These are phyloP conservation scores for Phytoseiulus persimilis DNA, from an alignment of 2,888 invertebrate genomes.

Conservation along the genomic window DNA sequence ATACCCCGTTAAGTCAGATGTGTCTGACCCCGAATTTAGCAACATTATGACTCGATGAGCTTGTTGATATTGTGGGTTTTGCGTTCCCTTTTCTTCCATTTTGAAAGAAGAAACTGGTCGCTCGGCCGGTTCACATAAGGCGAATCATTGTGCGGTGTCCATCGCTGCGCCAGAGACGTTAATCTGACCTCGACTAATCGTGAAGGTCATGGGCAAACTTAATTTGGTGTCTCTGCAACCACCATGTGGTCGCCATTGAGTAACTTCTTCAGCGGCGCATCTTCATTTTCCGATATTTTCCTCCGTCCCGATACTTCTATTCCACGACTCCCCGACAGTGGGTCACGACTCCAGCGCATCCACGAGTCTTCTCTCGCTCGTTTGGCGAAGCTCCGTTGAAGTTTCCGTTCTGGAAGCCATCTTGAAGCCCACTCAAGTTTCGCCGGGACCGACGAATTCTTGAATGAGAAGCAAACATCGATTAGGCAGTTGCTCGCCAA, in stretches of 20 bases:
- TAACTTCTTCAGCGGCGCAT: neutral
- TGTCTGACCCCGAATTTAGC: neutral
- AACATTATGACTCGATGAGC: neutral
- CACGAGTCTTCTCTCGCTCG: neutral
- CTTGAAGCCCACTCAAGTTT: no score
- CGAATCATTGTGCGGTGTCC: neutral
- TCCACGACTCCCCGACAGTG: neutral
- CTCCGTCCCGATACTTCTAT: neutral
- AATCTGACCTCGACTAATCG: neutral
- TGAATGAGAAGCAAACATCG: neutral
- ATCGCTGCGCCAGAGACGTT: neutral
- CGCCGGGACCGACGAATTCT: neutral
- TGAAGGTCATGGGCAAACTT: neutral
- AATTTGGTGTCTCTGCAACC: neutral
- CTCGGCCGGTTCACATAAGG: neutral
- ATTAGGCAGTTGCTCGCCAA: neutral
- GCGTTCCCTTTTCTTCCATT: neutral
- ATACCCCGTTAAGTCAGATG: neutral
- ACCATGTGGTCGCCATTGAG: neutral
- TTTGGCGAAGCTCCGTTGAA: no score
- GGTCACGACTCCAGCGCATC: neutral
- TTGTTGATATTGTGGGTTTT: neutral
- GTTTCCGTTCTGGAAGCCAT: no score
- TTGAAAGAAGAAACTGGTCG: neutral
- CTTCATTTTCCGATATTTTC: neutral